Base-by-base conservation (phyloP, 35 echinoderm and acorn worm genomes). In the Apostichopus parvimensis region DNA sequence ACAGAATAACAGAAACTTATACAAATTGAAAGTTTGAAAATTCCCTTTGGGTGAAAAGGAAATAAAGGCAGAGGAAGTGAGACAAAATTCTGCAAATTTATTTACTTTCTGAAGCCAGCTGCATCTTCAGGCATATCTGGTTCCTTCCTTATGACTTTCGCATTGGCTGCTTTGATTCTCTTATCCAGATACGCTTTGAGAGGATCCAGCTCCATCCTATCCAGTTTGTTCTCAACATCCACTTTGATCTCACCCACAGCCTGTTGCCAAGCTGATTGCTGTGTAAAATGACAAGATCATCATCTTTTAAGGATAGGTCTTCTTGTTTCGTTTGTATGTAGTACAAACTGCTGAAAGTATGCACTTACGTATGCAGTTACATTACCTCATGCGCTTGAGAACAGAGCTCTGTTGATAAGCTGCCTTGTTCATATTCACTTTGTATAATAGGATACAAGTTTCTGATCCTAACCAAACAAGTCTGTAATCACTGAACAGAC, bases 151-250 rank as follows among this genome's bases (percentile, higher is more conserved):
- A 96, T 83, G 18, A 94, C 77, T 71, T 99, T 99, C 53, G 97
- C 95, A 79, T 92, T 93, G 57, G 93, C 97, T 22, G 93, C 64
- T 80, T 96, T 99, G 79, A 99, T 99, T 20, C 95, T 91, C 70
- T 94, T 96, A 62, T 99, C 97, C 25, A 99, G 93, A 79, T 99
- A 99, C 14, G 95, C 76, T 83, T 99, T 99, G 61, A 99, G 91
- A 13, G 97, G 97, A 79, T 99, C 97, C 73, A 99, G 88, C 79
- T 99, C 97, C 97, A 99, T 96, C 18, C 97, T 92, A 91, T 99
- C 97, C 61, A 99, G 89, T 86, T 99, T 99, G 72, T 96, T 99
- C 8, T 99, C 97, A 75, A 99, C 95, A 87, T 96, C 97, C 20
- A 95, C 54, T 86, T 99, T 94, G 14, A 99, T 86, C 61, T 96